Base-by-base conservation (phyloP, 2,888 invertebrate species). In the Sussaba pulchella region DNA sequence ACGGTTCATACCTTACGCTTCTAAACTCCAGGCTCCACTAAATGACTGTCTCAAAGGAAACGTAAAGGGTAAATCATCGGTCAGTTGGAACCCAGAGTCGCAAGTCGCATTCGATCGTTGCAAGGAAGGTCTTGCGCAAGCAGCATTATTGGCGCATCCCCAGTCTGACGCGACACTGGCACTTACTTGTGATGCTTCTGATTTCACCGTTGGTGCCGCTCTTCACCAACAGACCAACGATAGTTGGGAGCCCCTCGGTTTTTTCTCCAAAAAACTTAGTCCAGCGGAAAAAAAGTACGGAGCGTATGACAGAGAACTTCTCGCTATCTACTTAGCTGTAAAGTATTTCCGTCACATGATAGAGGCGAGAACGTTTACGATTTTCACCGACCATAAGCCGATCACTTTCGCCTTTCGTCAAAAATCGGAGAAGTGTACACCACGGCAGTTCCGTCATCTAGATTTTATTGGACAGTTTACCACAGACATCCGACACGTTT, bases 221-320 rank as follows among this genome's bases (percentile, higher is more conserved):
- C n/a, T n/a, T n/a, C n/a, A n/a, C n/a, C n/a, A n/a, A n/a, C n/a
- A n/a, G n/a, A n/a, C n/a, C n/a, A n/a, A n/a, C n/a, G n/a, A n/a
- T n/a, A n/a, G n/a, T n/a, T 85, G 83, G 84, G 57, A 82, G 69
- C 85, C 87, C 3, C 77, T 88, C 0, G 81, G 61, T 10, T 88
- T 87, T 59, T 87, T 85, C 59, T 85, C 83, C 4, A 80, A 73
- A 70, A 85, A 85, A 14, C 70, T 83, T 10, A 81, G 64, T 12
- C 21, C 70, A 0, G 66, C 88, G 0, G 84, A 89, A 72, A 43
- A 1, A 1, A 87, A 84, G 21, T 89, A 88, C 80, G 83, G 84
- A 54, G 74, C 87, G 1, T 88, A 84, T 66, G 86, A 87, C 24
- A 45, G 85, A 5, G 87, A 89, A 71, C 72, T 88, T 1, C 79